These are phyloP conservation scores for Okapia johnstoni DNA, from an alignment of 2,113 vertebrate species.

Conservation along the genomic window DNA sequence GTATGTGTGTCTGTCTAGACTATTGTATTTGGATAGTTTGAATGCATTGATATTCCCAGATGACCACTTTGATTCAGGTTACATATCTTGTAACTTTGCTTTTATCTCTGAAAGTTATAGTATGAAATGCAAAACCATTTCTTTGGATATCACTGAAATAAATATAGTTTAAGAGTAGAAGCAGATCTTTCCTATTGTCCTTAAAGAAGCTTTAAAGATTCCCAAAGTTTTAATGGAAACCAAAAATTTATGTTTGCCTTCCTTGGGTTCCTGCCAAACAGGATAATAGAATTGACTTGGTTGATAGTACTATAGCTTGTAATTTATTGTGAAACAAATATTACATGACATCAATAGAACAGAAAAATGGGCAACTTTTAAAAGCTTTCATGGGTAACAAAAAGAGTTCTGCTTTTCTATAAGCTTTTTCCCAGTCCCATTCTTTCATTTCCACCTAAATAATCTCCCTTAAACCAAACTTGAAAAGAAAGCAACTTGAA, in stretches of 20 bases:
- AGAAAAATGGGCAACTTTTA: neutral
- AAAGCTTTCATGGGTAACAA: neutral
- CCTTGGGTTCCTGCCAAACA: neutral
- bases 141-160: constrained; percentile 22
- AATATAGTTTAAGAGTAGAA: neutral
- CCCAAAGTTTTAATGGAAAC: neutral
- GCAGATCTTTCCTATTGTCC: neutral
- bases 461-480: neutral
- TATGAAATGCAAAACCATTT: neutral
- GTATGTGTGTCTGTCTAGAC: neutral
- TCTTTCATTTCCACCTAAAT: neutral
- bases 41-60: neutral
- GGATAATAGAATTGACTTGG: neutral
- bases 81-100: neutral
- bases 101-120: constrained; percentile 2
- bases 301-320: neutral
- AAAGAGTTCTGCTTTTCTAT: neutral
- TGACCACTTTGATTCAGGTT: neutral
- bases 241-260: constrained; percentile 15
- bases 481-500: neutral
- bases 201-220: constrained; percentile 28
- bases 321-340: constrained; percentile 30
- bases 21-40: neutral
- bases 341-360: neutral
- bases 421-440: neutral